A percentile compares a stretch with the other conserved stretches of the same genome.
phyloP scores from a whole-genome alignment of 2,888 invertebrate species.

The Masnerella sp. region DNA sequence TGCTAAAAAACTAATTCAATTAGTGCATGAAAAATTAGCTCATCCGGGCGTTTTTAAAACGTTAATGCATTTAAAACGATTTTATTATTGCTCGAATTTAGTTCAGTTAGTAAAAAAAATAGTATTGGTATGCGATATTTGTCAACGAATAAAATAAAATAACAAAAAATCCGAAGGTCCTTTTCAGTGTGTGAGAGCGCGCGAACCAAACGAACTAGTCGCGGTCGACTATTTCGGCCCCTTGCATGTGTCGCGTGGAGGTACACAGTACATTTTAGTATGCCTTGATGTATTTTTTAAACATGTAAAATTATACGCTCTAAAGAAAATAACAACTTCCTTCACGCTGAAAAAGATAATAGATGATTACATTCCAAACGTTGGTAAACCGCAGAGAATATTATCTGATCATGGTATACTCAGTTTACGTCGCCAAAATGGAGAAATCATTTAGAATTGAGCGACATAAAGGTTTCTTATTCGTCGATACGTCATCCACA shows the following conservation, averaged over 20 bases:
- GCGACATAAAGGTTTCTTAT: neutral
- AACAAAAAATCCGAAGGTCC: neutral
- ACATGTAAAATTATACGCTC: constrained; percentile 16
- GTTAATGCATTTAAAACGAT: constrained; percentile 10
- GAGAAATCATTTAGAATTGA: neutral
- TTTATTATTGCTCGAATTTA: constrained; percentile 31
- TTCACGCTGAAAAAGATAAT: neutral
- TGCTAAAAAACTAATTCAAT: constrained; percentile 4
- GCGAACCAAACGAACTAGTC: neutral
- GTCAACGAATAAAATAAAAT: constrained; percentile 1
- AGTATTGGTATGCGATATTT: neutral
- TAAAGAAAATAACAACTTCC: neutral
- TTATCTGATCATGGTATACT: constrained; percentile 7
- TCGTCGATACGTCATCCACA: constrained; percentile 9
- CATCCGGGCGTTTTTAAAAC: constrained; percentile 28
- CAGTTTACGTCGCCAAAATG: constrained; percentile 8
- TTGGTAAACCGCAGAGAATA: neutral
- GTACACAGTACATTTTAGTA: constrained; percentile 24
- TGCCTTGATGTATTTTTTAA: constrained; percentile 23
- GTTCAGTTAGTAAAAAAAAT: constrained; percentile 15
- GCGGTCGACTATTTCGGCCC: constrained; percentile 18
- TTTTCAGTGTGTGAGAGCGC: neutral
- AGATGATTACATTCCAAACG: constrained; percentile 2
- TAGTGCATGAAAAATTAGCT: constrained; percentile 24
- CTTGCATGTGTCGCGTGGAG: constrained; percentile 13